A percentile compares a stretch with the other conserved stretches of the same genome.
Conservation (phyloP, 2,797 vertebrate species). For the Microcaecilia unicolor region DNA sequence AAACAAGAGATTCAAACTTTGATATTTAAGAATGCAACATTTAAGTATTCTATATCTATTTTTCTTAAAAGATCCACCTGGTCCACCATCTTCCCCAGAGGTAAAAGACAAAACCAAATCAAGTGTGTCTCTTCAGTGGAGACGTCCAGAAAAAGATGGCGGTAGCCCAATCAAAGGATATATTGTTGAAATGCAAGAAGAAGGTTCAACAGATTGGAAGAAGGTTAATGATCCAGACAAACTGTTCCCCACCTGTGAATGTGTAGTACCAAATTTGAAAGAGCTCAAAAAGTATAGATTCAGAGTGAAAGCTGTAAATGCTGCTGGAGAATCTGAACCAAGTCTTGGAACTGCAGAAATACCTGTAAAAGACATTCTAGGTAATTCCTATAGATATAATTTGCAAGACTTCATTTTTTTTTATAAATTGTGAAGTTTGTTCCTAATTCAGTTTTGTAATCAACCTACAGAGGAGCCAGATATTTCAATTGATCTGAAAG, state of each 20-base stretch:
- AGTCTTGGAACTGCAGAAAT: conserved; percentile 83
- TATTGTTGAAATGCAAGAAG: conserved; percentile 91
- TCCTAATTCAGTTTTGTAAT: neutral
- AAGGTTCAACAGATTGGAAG: conserved; percentile 77
- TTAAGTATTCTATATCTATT: conserved; percentile 9
- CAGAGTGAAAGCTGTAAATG: conserved; percentile 91
- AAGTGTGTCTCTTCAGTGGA: conserved; percentile 80
- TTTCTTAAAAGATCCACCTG: conserved; percentile 70
- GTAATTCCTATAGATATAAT: conserved; percentile 44
- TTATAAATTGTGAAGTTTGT: too few relatives aligned
- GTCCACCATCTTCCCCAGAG: conserved; percentile 84
- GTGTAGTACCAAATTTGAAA: conserved; percentile 79
- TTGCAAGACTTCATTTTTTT: too few relatives aligned
- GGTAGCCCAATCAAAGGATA: conserved; percentile 95
- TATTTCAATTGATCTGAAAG: conserved; percentile 72
- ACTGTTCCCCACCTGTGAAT: conserved; percentile 76
- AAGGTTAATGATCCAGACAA: conserved; percentile 78
- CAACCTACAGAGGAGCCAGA: conserved; percentile 69
- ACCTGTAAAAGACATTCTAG: conserved; percentile 76
- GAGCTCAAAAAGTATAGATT: conserved; percentile 87
- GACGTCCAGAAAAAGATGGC: conserved; percentile 83
- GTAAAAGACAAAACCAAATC: conserved; percentile 87
- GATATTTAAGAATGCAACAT: neutral
- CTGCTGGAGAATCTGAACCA: conserved; percentile 90
- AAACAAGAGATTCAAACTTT: neutral